Base-by-base conservation (phyloP, 1,140 invertebrate genomes). In the Drosophila sucinea region DNA sequence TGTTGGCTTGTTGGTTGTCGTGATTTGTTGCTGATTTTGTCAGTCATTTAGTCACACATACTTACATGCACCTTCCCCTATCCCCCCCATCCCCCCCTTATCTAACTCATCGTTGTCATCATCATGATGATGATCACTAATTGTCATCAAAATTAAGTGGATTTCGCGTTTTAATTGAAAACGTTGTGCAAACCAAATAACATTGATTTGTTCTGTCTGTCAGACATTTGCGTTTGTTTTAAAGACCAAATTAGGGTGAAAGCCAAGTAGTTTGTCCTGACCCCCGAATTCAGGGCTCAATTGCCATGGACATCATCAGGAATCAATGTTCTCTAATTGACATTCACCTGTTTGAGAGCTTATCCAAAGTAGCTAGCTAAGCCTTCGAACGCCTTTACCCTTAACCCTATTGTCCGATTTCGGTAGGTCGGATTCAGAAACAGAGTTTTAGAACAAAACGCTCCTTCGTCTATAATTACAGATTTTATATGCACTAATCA, bases 1-100 rank as follows among this genome's bases (percentile, higher is more conserved):
- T 89, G 77, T 70, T 73, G 66, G 64, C 60, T 73, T 79, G 80
- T 84, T 89, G 80, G 76, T 73, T 73, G 84, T 78, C 84, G 84
- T 90, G 84, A 89, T 89, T 89, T 89, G 85, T 89, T 89, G 84
- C 84, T 89, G 84, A 89, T 89, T 89, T 89, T 90, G 85, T 89
- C 76, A 79, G 77, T 79, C 84, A 84, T 89, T 89, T 81, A 89
- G 84, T 87, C 84, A 89, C 51, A 40, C 60, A 61, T 61, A 61
- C 32, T 38, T 38, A 11, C 17, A 17, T 61, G 30, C 60, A 40
- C 7, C 27, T 30, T 25, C 38, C 33, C 10, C 35, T 11, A 10
- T 38, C 38, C 7, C 23, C 30, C 25, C 7, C 23, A 8, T 32
- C n/a, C 1, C 30, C 3, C 11, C 7, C 23, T 17, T 56, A 30